Conservation (phyloP, 2,797 vertebrate genomes). For the Enteromius afrohamiltoni region DNA sequence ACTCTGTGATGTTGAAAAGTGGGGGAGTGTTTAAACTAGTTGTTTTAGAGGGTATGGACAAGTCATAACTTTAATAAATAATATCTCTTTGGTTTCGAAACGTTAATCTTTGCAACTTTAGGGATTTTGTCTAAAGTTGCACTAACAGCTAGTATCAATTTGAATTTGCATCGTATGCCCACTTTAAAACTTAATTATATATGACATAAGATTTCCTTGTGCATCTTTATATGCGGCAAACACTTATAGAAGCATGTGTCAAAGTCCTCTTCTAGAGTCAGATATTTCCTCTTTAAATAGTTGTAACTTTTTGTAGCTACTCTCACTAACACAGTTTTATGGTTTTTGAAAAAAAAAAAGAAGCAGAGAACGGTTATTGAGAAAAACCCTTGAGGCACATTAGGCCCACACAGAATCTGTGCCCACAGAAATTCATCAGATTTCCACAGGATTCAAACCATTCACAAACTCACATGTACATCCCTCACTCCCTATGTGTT, state of each 20-base stretch:
- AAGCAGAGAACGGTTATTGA: not conserved
- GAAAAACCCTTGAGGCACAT: constrained; percentile 18
- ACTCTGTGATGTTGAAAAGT: too few relatives aligned
- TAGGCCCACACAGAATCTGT: constrained; percentile 13
- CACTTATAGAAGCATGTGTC: too few relatives aligned
- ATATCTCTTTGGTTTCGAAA: too few relatives aligned
- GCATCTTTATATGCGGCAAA: not conserved
- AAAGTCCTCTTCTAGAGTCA: not conserved
- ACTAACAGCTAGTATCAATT: too few relatives aligned
- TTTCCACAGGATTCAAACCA: not conserved
- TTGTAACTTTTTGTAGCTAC: not conserved
- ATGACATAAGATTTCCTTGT: not conserved
- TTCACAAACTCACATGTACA: not conserved
- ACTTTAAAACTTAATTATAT: not conserved
- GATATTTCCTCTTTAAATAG: not conserved
- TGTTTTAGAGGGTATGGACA: too few relatives aligned
- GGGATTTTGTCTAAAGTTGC: too few relatives aligned
- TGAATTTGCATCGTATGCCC: too few relatives aligned
- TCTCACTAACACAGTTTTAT: not conserved
- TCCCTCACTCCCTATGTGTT: not conserved
- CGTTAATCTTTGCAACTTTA: too few relatives aligned
- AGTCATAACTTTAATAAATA: too few relatives aligned
- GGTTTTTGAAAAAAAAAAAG: not conserved
- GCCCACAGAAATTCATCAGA: constrained; percentile 8
- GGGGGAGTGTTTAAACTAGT: too few relatives aligned